Percentiles rank a stretch among this genome's conserved stretches.
phyloP scores from a whole-genome alignment of 2,113 vertebrate genomes.

The Rattus rattus region DNA sequence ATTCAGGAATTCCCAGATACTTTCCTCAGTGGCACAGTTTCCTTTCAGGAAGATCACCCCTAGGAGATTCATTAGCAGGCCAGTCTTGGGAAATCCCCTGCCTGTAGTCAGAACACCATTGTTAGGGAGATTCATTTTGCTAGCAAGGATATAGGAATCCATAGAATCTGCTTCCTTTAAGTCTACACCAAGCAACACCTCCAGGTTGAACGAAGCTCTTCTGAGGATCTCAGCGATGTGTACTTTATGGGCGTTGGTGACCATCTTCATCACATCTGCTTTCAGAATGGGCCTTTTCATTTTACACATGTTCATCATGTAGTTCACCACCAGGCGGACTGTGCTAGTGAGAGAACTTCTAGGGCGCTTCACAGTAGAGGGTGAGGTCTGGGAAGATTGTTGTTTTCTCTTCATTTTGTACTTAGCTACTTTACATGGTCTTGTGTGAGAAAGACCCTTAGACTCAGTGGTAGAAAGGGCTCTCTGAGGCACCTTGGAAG shows the following conservation, averaged over 20 bases:
- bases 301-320: constrained; percentile 6
- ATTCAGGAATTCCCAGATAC: constrained; percentile 47
- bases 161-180: background rate
- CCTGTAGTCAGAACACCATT: background rate
- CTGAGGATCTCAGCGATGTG: background rate
- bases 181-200: constrained; percentile 55
- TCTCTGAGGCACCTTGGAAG: background rate
- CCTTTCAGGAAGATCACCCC: constrained; percentile 58
- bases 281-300: background rate
- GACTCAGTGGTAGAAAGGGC: background rate
- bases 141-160: background rate
- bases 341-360: background rate
- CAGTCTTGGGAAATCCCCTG: constrained; percentile 3
- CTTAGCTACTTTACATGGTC: background rate
- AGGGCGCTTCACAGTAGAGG: rapidly evolving
- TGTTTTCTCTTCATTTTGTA: background rate
- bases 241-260: background rate
- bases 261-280: constrained; percentile 15
- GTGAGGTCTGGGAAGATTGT: background rate
- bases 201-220: constrained; percentile 27
- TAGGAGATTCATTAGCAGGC: constrained; percentile 59
- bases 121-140: constrained; percentile 58
- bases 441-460: background rate
- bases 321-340: background rate
- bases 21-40: constrained; percentile 20